phyloP scores from a whole-genome alignment of 2,888 invertebrate genomes.

The Leucania comma region DNA sequence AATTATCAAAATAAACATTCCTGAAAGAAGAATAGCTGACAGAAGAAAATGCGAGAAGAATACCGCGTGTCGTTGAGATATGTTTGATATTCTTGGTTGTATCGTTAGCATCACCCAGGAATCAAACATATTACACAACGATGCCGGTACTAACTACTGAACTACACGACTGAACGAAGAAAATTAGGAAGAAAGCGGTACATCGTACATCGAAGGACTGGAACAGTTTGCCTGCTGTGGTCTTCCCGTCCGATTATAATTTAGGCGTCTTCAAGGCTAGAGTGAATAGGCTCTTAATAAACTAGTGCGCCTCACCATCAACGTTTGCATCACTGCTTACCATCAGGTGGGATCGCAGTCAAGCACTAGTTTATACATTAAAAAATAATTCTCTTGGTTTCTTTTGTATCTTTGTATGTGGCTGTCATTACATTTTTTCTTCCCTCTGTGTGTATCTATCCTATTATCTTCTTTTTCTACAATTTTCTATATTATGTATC shows the following conservation, averaged over 20 bases:
- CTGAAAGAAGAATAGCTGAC: constrained; percentile 37
- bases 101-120: constrained; percentile 96
- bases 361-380: no score
- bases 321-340: no score
- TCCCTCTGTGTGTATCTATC: neutral
- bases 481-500: neutral
- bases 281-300: no score
- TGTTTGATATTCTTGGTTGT: constrained; percentile 99
- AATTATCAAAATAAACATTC: neutral
- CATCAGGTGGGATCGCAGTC: no score
- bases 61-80: constrained; percentile 95
- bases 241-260: no score
- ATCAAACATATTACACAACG: constrained; percentile 99
- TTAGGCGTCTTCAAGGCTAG: no score
- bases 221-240: no score
- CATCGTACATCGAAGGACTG: no score
- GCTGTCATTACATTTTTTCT: neutral
- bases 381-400: neutral
- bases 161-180: constrained; percentile 10
- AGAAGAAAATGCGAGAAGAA: constrained; percentile 28
- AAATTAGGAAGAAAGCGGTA: no score
- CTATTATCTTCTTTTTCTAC: neutral
- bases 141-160: constrained; percentile 79
- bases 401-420: neutral
- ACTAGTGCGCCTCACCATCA: no score